Conservation (phyloP, 2,888 invertebrate genomes). For the Xanthorhoe spadicearia region DNA sequence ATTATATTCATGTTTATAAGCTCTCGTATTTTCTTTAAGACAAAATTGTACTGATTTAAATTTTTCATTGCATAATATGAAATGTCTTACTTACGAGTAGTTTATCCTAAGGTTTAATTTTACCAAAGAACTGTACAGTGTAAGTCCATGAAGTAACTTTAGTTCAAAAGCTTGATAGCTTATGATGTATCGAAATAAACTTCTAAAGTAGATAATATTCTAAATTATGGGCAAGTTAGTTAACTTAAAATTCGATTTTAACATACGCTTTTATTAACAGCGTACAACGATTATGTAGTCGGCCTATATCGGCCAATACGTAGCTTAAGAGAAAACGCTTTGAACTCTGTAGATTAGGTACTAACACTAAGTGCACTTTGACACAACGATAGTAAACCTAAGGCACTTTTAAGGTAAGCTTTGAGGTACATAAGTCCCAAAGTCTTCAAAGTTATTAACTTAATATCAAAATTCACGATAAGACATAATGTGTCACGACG, state of each 20-base stretch:
- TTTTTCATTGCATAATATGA: not conserved
- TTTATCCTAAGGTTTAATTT: not conserved
- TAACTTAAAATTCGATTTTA: not conserved
- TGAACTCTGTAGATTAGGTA: conserved; percentile 31
- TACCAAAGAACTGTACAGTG: conserved; percentile 4
- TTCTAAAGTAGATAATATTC: not conserved
- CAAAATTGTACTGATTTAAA: too few relatives aligned
- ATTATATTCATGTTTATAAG: not conserved
- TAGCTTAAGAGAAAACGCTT: conserved; percentile 23
- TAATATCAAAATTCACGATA: too few relatives aligned
- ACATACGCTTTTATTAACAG: not conserved
- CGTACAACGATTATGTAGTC: not conserved
- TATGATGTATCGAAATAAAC: not conserved
- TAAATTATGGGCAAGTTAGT: not conserved
- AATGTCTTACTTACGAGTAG: not conserved
- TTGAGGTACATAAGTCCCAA: not conserved
- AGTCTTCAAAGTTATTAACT: too few relatives aligned
- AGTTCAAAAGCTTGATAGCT: not conserved
- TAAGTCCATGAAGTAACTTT: not conserved
- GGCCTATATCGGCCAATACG: not conserved
- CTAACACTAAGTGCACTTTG: conserved; percentile 57
- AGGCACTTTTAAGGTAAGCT: conserved; percentile 14
- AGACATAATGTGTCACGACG: too few relatives aligned
- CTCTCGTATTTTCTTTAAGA: not conserved
- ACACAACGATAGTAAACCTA: conserved; percentile 56